These are phyloP conservation scores for Leptatherina wallacei DNA, from an alignment of 2,797 vertebrate species.

Conservation along the genomic window DNA sequence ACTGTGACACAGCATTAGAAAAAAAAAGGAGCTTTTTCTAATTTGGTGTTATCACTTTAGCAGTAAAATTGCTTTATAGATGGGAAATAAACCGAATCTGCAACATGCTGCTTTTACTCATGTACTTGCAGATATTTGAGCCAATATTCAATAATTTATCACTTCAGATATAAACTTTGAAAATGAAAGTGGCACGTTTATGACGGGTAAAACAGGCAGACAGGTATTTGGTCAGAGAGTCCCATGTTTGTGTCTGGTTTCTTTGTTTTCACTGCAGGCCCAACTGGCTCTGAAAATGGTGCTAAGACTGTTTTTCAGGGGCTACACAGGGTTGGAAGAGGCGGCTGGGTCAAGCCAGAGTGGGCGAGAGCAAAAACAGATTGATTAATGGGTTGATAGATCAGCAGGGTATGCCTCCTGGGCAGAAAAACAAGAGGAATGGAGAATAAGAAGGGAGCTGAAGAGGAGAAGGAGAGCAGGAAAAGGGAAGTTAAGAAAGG, in stretches of 20 bases:
- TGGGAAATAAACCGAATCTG: not conserved
- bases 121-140: not conserved
- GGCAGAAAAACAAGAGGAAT: conserved; percentile 16
- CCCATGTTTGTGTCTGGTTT: conserved; percentile 60
- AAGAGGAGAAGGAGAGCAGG: conserved; percentile 7
- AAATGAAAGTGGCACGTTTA: not conserved
- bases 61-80: conserved; percentile 9
- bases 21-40: conserved; percentile 11
- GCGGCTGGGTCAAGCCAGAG: conserved; percentile 23
- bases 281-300: conserved; percentile 44
- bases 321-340: conserved; percentile 38
- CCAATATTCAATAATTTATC: conserved; percentile 9
- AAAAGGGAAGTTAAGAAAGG: conserved; percentile 32
- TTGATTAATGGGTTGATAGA: conserved; percentile 43
- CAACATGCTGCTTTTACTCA: conserved; percentile 9
- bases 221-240: conserved; percentile 38
- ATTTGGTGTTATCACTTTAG: conserved; percentile 18
- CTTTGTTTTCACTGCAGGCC: conserved; percentile 67
- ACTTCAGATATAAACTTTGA: conserved; percentile 13
- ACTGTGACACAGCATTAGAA: conserved; percentile 30
- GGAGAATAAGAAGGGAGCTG: not conserved
- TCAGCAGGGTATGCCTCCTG: conserved; percentile 2
- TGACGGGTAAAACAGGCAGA: conserved; percentile 26
- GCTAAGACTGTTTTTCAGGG: conserved; percentile 63
- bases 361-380: conserved; percentile 46